Evolutionary conservation across 2,113 vertebrate genomes (phyloP).

Genomic region (Planiliza haematocheilus): DNA sequence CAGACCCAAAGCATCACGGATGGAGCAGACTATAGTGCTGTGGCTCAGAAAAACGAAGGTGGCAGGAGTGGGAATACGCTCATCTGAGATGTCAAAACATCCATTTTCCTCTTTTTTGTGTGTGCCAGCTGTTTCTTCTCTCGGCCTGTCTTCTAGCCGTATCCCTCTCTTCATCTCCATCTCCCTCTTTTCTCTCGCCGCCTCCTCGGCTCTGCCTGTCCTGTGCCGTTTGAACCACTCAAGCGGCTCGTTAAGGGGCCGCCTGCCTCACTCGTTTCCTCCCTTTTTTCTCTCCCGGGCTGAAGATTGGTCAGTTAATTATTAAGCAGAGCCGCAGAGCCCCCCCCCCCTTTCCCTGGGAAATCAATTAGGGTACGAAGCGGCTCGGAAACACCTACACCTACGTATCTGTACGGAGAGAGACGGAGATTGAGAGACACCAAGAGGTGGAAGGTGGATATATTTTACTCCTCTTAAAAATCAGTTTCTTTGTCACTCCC

Average conservation of each 20-base stretch:
- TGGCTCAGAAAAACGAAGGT: conserved; percentile 8
- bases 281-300: conserved; percentile 48
- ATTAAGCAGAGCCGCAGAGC: conserved; percentile 72
- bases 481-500: conserved; percentile 39
- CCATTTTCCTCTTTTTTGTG: conserved; percentile 32
- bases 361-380: conserved; percentile 78
- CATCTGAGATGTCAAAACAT: conserved; percentile 48
- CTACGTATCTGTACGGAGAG: conserved; percentile 48
- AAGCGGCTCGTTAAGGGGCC: conserved; percentile 69
- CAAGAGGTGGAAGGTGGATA: conserved; percentile 7
- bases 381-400: conserved; percentile 61
- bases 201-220: conserved; percentile 51
- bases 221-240: conserved; percentile 61
- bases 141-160: conserved; percentile 1
- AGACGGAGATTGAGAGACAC: not conserved
- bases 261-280: conserved; percentile 54
- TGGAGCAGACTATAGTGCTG: not conserved
- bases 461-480: conserved; percentile 51
- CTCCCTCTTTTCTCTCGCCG: too few relatives aligned
- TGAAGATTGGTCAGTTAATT: conserved; percentile 78
- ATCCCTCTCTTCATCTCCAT: conserved; percentile 22
- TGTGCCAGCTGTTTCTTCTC: conserved; percentile 28
- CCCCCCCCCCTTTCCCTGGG: conserved; percentile 68
- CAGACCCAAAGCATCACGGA: conserved; percentile 19
- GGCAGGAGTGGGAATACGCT: conserved; percentile 21